Conservation (phyloP, 2,113 vertebrate species). For the Muntiacus reevesi region DNA sequence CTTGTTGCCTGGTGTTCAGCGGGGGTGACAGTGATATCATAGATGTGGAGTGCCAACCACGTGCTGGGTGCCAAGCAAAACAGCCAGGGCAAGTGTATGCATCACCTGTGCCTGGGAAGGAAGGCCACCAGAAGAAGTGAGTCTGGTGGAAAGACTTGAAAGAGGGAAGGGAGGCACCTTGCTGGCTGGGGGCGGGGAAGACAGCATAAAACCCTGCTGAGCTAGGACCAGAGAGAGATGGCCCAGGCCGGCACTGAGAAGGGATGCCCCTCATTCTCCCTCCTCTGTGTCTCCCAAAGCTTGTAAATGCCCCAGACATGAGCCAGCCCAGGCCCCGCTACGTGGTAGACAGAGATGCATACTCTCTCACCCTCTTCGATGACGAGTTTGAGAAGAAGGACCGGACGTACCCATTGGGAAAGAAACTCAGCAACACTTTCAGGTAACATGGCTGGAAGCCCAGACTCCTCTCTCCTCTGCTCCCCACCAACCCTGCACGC, state of each 20-base stretch:
- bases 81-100: constrained; percentile 61
- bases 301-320: constrained; percentile 78
- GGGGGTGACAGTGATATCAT: constrained; percentile 63
- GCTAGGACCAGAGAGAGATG: background rate
- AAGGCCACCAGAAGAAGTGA: constrained; percentile 59
- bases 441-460: constrained; percentile 80
- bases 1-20: background rate
- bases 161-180: constrained; percentile 68
- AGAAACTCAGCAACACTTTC: constrained; percentile 88
- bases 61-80: constrained; percentile 63
- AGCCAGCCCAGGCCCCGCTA: constrained; percentile 86
- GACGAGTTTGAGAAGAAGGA: constrained; percentile 91
- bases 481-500: background rate
- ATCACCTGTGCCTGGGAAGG: constrained; percentile 63
- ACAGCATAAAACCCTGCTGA: constrained; percentile 54
- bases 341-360: constrained; percentile 86
- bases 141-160: constrained; percentile 43
- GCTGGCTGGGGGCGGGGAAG: constrained; percentile 52
- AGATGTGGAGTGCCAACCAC: constrained; percentile 57
- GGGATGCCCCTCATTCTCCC: constrained; percentile 24
- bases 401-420: constrained; percentile 86
- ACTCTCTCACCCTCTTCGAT: constrained; percentile 87
- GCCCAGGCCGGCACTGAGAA: background rate
- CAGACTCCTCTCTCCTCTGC: background rate
- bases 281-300: constrained; percentile 60